These are phyloP conservation scores for Toxostoma redivivum DNA, from an alignment of 2,113 vertebrate genomes.

Conservation along the genomic window DNA sequence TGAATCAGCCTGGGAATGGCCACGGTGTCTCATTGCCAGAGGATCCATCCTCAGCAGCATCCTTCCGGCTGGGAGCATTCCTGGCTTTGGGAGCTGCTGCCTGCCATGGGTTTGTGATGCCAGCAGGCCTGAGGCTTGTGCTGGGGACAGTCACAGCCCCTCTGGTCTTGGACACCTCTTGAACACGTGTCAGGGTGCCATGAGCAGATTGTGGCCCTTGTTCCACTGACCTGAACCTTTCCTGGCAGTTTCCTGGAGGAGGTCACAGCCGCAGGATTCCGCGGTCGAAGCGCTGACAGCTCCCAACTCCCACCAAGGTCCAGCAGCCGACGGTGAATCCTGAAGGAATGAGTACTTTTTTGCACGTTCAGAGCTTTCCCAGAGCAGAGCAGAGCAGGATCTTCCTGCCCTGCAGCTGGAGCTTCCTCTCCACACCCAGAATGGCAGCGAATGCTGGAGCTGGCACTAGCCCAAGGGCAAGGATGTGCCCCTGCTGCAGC, in stretches of 20 bases:
- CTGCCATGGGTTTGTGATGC: background rate
- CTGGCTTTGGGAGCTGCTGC: background rate
- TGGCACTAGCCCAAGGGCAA: fast-evolving
- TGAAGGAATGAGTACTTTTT: background rate
- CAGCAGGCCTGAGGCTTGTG: background rate
- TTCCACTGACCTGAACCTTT: background rate
- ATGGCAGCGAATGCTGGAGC: background rate
- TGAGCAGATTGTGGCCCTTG: background rate
- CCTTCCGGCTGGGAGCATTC: background rate
- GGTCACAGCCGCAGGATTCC: constrained; percentile 67
- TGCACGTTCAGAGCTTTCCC: background rate
- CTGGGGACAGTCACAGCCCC: background rate
- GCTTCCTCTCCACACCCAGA: background rate
- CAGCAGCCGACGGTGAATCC: constrained; percentile 63
- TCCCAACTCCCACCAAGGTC: constrained; percentile 5
- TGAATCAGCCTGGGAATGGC: constrained; percentile 18
- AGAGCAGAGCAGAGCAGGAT: background rate
- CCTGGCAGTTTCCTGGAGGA: constrained; percentile 78
- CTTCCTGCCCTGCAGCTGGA: background rate
- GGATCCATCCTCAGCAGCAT: background rate
- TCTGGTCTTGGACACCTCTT: background rate
- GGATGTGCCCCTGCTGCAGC: background rate
- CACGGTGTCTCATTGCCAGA: background rate
- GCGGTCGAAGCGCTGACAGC: constrained; percentile 49
- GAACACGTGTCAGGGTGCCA: background rate